These are phyloP conservation scores for Cotesia typhae DNA, from an alignment of 1,140 invertebrate genomes.

Conservation along the genomic window DNA sequence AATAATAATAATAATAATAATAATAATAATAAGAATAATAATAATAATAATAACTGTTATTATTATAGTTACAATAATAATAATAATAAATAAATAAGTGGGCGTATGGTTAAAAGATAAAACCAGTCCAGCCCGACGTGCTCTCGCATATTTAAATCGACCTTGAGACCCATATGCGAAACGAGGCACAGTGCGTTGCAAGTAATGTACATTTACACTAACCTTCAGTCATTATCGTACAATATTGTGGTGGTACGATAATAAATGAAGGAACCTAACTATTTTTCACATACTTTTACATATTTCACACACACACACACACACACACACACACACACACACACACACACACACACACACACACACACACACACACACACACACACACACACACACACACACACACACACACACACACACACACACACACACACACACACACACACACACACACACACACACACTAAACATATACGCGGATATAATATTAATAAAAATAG, in stretches of 20 bases:
- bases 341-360: background rate
- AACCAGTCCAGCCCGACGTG: background rate
- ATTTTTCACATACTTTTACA: conserved; percentile 36
- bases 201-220: conserved; percentile 37
- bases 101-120: background rate
- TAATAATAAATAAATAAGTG: background rate
- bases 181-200: conserved; percentile 40
- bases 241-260: background rate
- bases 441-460: conserved; percentile 14
- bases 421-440: too few species aligned
- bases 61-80: too few species aligned
- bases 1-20: too few species aligned
- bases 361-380: conserved; percentile 18
- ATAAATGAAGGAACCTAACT: background rate
- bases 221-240: conserved; percentile 1
- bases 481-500: conserved; percentile 12
- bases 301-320: conserved; percentile 6
- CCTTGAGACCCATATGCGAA: conserved; percentile 38
- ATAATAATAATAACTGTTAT: too few species aligned
- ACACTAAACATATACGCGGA: conserved; percentile 20
- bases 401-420: too few species aligned
- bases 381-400: conserved; percentile 17
- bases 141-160: conserved; percentile 30
- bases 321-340: conserved; percentile 9
- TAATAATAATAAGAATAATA: too few species aligned